phyloP scores from a whole-genome alignment of 2,888 invertebrate genomes.

The Scaptomyza reducta region DNA sequence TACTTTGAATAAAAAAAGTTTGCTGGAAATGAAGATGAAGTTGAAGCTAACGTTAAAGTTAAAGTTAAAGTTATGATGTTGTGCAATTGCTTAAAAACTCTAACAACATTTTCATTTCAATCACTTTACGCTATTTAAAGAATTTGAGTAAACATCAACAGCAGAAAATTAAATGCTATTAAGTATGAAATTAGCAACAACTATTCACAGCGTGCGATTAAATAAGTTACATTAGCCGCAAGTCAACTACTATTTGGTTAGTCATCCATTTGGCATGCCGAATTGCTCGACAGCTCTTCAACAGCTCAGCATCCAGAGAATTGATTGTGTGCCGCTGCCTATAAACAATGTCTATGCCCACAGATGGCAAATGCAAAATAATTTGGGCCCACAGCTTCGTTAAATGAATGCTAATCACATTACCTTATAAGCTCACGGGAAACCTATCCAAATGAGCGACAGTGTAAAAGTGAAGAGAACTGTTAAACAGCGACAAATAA shows the following conservation, averaged over 20 bases:
- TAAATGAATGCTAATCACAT: slow-evolving; percentile 52
- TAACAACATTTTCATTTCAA: neutral
- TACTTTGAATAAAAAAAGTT: slow-evolving; percentile 32
- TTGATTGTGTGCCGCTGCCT: slow-evolving; percentile 6
- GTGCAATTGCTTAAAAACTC: slow-evolving; percentile 22
- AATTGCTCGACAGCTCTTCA: slow-evolving; percentile 19
- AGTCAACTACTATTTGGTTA: slow-evolving; percentile 23
- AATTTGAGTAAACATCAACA: slow-evolving; percentile 6
- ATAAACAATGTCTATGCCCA: slow-evolving; percentile 36
- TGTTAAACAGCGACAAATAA: slow-evolving; percentile 3
- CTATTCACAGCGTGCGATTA: slow-evolving; percentile 41
- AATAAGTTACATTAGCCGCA: slow-evolving; percentile 29
- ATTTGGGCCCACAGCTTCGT: slow-evolving; percentile 44
- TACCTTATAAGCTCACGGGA: slow-evolving; percentile 43
- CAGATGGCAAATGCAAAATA: slow-evolving; percentile 43
- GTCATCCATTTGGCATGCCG: slow-evolving; percentile 36
- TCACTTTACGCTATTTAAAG: slow-evolving; percentile 7
- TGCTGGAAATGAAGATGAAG: slow-evolving; percentile 18
- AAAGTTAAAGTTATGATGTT: slow-evolving; percentile 40
- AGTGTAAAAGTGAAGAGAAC: slow-evolving; percentile 34
- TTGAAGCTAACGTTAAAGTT: slow-evolving; percentile 34
- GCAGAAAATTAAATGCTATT: slow-evolving; percentile 33
- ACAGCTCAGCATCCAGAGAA: slow-evolving; percentile 34
- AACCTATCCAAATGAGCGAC: slow-evolving; percentile 9
- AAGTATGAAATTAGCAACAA: slow-evolving; percentile 32